Percentiles rank a stretch among this genome's conserved stretches.
These are phyloP conservation scores for Alitta virens DNA, from an alignment of 2,888 invertebrate genomes.

Conservation along the genomic window DNA sequence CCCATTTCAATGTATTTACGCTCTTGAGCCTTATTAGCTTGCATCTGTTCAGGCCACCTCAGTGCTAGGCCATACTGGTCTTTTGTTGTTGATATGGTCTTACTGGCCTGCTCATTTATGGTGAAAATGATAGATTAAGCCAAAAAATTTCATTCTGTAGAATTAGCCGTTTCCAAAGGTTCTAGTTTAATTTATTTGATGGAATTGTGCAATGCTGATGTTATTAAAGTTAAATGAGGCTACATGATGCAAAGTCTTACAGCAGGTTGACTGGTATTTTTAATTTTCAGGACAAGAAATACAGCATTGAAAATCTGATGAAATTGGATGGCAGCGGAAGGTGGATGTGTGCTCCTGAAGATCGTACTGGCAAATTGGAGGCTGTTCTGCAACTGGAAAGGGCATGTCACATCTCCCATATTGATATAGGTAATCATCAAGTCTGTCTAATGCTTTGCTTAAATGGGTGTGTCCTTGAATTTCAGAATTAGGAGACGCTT, in stretches of 20 bases:
- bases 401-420: constrained; percentile 35
- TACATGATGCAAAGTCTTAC: background rate
- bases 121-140: too few relatives aligned
- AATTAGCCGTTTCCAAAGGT: too few relatives aligned
- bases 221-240: background rate
- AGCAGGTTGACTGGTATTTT: background rate
- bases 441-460: too few relatives aligned
- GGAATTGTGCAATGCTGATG: background rate
- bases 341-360: constrained; percentile 39
- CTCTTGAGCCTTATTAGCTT: too few relatives aligned
- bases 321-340: constrained; percentile 34
- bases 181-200: background rate
- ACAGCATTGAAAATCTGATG: constrained; percentile 39
- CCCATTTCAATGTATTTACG: too few relatives aligned
- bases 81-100: too few relatives aligned
- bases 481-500: too few relatives aligned
- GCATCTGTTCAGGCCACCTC: too few relatives aligned
- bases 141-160: too few relatives aligned
- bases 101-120: too few relatives aligned
- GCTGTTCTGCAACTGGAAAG: constrained; percentile 42
- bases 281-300: constrained; percentile 39
- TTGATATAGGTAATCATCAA: constrained; percentile 41
- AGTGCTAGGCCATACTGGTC: too few relatives aligned
- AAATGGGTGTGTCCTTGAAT: too few relatives aligned
- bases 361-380: constrained; percentile 36